phyloP scores from a whole-genome alignment of 2,113 vertebrate genomes.

The Cephalopterus ornatus region DNA sequence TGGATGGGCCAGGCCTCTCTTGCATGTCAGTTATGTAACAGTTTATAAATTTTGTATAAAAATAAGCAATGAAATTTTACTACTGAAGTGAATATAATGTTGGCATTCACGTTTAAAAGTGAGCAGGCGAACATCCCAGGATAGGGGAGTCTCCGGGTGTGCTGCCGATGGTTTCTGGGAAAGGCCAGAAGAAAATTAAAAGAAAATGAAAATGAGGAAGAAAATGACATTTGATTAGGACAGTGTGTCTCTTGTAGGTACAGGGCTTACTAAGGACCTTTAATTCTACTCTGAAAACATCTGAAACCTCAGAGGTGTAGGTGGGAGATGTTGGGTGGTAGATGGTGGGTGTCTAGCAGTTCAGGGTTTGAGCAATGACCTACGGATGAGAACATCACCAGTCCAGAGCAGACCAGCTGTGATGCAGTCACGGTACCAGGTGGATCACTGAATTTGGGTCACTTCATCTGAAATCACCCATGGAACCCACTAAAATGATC shows the following conservation, averaged over 20 bases:
- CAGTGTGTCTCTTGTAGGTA: not conserved
- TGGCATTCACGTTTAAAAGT: not conserved
- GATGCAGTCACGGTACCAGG: fast-evolving
- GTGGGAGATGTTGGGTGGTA: not conserved
- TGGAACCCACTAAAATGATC: not conserved
- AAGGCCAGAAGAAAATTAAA: not conserved
- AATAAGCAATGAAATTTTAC: not conserved
- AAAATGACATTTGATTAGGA: not conserved
- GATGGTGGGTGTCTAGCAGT: not conserved
- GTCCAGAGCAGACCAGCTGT: not conserved
- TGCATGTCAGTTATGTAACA: not conserved
- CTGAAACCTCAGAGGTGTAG: not conserved
- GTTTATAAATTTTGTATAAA: conserved; percentile 37
- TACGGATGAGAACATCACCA: not conserved
- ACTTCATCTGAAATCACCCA: not conserved
- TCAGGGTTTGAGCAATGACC: not conserved
- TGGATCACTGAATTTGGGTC: not conserved
- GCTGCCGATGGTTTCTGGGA: not conserved
- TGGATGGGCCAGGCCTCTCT: not conserved
- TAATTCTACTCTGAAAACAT: not conserved
- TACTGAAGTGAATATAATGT: not conserved
- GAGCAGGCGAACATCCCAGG: not conserved
- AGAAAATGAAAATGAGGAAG: not conserved
- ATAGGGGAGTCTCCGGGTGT: not conserved
- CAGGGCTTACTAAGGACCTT: not conserved